Conservation (phyloP, 2,797 vertebrate species). For the Meriones psammophilus region DNA sequence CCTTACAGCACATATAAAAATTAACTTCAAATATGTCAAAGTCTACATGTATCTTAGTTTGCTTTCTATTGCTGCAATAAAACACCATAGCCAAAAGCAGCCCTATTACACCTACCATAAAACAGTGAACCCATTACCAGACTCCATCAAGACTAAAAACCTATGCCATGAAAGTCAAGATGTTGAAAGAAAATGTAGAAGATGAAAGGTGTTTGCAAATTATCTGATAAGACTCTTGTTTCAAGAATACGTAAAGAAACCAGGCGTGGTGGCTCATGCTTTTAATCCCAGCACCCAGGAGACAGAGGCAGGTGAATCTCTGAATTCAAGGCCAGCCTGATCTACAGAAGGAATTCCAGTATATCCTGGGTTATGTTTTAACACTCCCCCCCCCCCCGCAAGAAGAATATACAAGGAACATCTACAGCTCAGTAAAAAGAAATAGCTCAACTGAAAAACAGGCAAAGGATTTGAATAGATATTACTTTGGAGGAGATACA, state of each 20-base stretch:
- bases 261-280: not conserved
- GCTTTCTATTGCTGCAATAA: not conserved
- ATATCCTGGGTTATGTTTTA: not conserved
- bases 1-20: not conserved
- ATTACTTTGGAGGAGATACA: not conserved
- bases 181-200: not conserved
- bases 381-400: accelerated
- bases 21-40: not conserved
- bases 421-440: not conserved
- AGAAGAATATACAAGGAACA: not conserved
- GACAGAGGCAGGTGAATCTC: not conserved
- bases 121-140: not conserved
- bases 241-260: not conserved
- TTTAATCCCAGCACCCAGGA: not conserved
- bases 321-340: not conserved
- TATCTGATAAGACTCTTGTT: not conserved
- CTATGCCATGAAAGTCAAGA: not conserved
- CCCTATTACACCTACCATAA: not conserved
- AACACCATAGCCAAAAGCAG: not conserved
- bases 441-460: conserved; percentile 8
- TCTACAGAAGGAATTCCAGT: not conserved
- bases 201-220: not conserved
- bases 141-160: not conserved
- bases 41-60: not conserved
- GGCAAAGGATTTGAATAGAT: conserved; percentile 9